These are phyloP conservation scores for Tachyglossus aculeatus DNA, from an alignment of 2,797 vertebrate species.

Conservation along the genomic window DNA sequence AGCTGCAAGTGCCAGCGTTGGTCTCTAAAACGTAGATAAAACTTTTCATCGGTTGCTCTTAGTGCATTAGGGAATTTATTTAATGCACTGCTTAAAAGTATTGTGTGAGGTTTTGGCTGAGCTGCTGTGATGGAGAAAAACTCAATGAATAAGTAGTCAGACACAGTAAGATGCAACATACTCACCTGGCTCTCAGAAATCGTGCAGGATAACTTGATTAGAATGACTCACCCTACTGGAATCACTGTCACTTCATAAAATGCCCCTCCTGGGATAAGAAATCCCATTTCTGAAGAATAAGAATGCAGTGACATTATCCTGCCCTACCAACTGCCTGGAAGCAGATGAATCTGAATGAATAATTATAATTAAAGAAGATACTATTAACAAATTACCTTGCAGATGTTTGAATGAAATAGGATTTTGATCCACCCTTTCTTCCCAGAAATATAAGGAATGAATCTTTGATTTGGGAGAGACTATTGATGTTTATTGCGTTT, in stretches of 20 bases:
- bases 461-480: no score
- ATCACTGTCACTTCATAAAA: constrained; percentile 11
- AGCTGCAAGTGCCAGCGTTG: not conserved
- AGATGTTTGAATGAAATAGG: not conserved
- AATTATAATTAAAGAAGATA: constrained; percentile 15
- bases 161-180: not conserved
- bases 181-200: not conserved
- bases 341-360: not conserved
- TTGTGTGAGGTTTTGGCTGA: not conserved
- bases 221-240: not conserved
- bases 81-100: constrained; percentile 10
- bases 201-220: constrained; percentile 3
- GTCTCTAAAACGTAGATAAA: not conserved
- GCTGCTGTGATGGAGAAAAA: not conserved
- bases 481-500: not conserved
- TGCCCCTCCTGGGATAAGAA: constrained; percentile 1
- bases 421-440: not conserved
- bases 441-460: not conserved
- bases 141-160: not conserved
- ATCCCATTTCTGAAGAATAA: constrained; percentile 2
- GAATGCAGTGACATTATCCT: constrained; percentile 18
- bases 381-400: constrained; percentile 16
- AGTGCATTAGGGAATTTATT: not conserved
- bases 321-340: not conserved
- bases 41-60: not conserved